These are phyloP conservation scores for Anser brachyrhynchus DNA, from an alignment of 2,113 vertebrate species.

Conservation along the genomic window DNA sequence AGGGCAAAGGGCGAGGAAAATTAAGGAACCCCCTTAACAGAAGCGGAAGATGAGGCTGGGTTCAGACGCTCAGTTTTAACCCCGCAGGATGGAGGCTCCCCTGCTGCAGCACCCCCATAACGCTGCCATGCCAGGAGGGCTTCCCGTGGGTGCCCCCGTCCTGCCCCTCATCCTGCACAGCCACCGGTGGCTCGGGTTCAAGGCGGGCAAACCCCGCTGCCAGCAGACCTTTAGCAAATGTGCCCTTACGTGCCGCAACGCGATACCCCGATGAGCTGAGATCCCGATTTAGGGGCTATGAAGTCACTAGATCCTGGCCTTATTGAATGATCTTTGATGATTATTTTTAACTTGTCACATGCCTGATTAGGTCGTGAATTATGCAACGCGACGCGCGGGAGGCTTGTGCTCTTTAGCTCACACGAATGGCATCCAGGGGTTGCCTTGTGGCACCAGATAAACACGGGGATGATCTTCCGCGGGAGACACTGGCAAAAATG, in stretches of 20 bases:
- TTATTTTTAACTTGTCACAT: slow-evolving; percentile 64
- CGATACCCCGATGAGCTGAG: neutral
- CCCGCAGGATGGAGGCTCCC: neutral
- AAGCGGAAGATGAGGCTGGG: neutral
- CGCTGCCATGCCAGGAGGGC: neutral
- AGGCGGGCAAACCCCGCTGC: neutral
- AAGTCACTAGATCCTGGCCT: neutral
- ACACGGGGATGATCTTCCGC: neutral
- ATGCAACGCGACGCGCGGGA: neutral
- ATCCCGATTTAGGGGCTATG: neutral
- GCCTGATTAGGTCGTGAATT: slow-evolving; percentile 34
- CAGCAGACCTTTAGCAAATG: neutral
- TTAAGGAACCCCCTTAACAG: neutral
- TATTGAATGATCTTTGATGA: neutral
- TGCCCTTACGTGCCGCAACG: neutral
- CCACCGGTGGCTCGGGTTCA: neutral
- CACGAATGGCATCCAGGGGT: slow-evolving; percentile 38
- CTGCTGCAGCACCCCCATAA: no score
- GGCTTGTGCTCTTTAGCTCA: slow-evolving; percentile 49
- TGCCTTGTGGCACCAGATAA: slow-evolving; percentile 44
- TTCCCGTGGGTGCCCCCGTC: neutral
- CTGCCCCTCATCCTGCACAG: neutral
- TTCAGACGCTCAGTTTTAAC: neutral
- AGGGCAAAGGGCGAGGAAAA: neutral
- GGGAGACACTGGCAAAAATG: slow-evolving; percentile 30